A percentile compares a stretch with the other conserved stretches of the same genome.
Evolutionary conservation across 2,797 vertebrate genomes (phyloP).

Genomic region (Melanotaenia boesemani): DNA sequence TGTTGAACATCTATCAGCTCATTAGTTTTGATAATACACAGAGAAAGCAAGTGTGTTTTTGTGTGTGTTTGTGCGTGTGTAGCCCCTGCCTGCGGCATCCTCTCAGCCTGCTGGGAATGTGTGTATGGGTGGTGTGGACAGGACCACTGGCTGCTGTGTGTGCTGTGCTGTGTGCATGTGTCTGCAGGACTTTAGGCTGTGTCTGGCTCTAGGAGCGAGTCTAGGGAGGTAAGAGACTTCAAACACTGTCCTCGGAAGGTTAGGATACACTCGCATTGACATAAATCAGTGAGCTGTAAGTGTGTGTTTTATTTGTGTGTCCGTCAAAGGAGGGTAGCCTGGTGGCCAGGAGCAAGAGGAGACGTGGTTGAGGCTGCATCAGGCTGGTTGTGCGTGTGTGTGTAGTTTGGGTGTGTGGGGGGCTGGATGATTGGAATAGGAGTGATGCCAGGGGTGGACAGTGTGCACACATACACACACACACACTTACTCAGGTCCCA

Average conservation of each 20-base stretch:
- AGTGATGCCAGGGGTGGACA: conserved; percentile 65
- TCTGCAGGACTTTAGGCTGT: conserved; percentile 79
- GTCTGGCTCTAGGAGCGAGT: conserved; percentile 77
- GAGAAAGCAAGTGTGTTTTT: conserved; percentile 70
- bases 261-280: conserved; percentile 81
- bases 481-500: conserved; percentile 30
- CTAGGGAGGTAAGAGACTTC: conserved; percentile 79
- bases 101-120: conserved; percentile 67
- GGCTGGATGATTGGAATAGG: conserved; percentile 40
- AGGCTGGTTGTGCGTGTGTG: conserved; percentile 38
- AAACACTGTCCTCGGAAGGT: conserved; percentile 77
- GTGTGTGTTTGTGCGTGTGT: conserved; percentile 59
- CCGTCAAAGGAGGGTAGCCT: conserved; percentile 52
- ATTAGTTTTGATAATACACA: conserved; percentile 82
- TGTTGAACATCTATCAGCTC: conserved; percentile 79
- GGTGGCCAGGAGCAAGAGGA: conserved; percentile 71
- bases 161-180: conserved; percentile 47
- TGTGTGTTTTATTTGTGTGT: conserved; percentile 77
- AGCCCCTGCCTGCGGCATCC: conserved; percentile 75
- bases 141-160: conserved; percentile 64
- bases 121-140: conserved; percentile 79
- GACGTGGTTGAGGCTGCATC: conserved; percentile 54
- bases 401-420: conserved; percentile 34
- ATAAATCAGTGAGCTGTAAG: conserved; percentile 82
- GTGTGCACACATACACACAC: conserved; percentile 21